Percentiles rank a stretch among this genome's conserved stretches.
These are phyloP conservation scores for Melanotaenia nigrans DNA, from an alignment of 2,797 vertebrate species.

Conservation along the genomic window DNA sequence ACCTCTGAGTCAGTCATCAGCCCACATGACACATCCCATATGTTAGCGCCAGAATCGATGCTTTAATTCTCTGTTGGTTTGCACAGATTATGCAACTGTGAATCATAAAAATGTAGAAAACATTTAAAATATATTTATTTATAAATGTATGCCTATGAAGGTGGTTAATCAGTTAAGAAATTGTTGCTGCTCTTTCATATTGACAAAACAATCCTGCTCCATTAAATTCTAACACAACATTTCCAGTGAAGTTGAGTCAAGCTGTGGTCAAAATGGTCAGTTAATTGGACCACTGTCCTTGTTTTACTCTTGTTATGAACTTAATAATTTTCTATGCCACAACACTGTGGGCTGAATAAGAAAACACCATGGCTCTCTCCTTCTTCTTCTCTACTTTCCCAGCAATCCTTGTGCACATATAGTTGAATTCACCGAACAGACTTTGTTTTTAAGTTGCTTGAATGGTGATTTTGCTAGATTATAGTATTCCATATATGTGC, in stretches of 20 bases:
- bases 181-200: background rate
- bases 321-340: background rate
- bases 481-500: background rate
- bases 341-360: background rate
- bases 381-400: background rate
- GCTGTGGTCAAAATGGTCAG: background rate
- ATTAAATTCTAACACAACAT: background rate
- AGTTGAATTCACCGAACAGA: too few species aligned
- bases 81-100: constrained; percentile 11
- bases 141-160: background rate
- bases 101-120: too few species aligned
- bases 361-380: background rate
- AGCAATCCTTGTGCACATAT: background rate
- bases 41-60: constrained; percentile 34
- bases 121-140: background rate
- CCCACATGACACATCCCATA: constrained; percentile 48
- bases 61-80: constrained; percentile 24
- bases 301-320: background rate
- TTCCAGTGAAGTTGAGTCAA: background rate
- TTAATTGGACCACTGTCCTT: background rate
- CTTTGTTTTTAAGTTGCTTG: too few species aligned
- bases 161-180: background rate
- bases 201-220: background rate
- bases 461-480: too few species aligned
- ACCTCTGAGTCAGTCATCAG: constrained; percentile 45